These are phyloP conservation scores for Cydia fagiglandana DNA, from an alignment of 1,140 invertebrate genomes.

Conservation along the genomic window DNA sequence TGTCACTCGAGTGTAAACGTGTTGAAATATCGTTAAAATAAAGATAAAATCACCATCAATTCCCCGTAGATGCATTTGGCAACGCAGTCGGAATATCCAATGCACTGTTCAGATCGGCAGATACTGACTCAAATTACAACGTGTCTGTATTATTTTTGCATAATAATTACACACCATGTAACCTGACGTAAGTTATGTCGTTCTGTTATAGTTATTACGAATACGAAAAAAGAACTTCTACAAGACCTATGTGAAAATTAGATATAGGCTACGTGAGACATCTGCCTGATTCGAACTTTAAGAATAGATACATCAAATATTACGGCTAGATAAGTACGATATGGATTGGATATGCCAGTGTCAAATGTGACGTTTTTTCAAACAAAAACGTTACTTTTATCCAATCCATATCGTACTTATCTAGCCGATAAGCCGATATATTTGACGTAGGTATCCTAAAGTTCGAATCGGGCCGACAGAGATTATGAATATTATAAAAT, in stretches of 20 bases:
- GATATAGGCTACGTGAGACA: no score
- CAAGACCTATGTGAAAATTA: background rate
- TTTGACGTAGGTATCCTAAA: no score
- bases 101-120: constrained; percentile 22
- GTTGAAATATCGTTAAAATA: background rate
- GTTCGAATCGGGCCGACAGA: no score
- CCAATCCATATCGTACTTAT: no score
- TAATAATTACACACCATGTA: constrained; percentile 29
- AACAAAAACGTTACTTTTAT: no score
- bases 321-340: no score
- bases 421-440: no score
- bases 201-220: background rate
- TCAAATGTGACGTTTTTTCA: no score
- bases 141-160: constrained; percentile 24
- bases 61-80: background rate
- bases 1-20: background rate
- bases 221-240: background rate
- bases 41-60: constrained; percentile 15
- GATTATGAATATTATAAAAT: no score
- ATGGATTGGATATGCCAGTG: no score
- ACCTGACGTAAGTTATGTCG: background rate
- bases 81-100: constrained; percentile 8
- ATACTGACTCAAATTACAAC: constrained; percentile 15
- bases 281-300: no score
- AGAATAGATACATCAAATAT: no score